Evolutionary conservation across 2,888 invertebrate genomes (phyloP), one percentile per base, ranked within the genome.

Genomic region (Spialia ferax): DNA sequence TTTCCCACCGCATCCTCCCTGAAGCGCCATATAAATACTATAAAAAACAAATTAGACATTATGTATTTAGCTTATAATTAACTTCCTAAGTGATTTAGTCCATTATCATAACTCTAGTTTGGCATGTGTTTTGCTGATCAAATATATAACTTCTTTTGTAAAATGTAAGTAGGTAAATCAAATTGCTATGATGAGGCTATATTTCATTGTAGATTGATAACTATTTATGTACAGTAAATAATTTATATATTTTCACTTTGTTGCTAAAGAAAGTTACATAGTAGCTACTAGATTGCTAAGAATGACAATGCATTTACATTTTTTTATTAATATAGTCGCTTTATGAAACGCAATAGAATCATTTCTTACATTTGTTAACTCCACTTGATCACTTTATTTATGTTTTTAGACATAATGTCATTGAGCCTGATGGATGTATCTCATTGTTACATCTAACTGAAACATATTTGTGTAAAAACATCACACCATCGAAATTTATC

Each of bases 401-500:
- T n/a, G n/a, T n/a, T n/a, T n/a, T 10, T 10, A 20, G 18, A 48
- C 61, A 72, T 71, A 57, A 56, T 63, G 64, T 66, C 63, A 57
- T 68, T 69, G 45, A 48, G 55, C 55, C 63, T 55, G 55, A 18
- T 23, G 13, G 56, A 48, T 20, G 20, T 20, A 2, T 64, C 63
- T 62, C 59, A 66, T 69, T 69, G n/a, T 63, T 63, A 35, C 29
- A 59, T 32, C 45, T 63, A 38, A n/a, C 32, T 60, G 63, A 15
- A 55, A 63, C 20, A 42, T 63, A 62, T 57, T 32, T 80, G 71
- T 85, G 80, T 85, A 84, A 84, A 86, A 82, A 86, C 81, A 86
- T 92, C 93, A 93, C 92, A 93, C 93, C 93, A 92, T 92, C 92
- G 93, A 91, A 91, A 89, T 86, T 90, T 91, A 91, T 89, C 85